Percentiles rank a stretch among this genome's conserved stretches.
Conservation (phyloP, 2,797 vertebrate species). For the Poeciliopsis infans region DNA sequence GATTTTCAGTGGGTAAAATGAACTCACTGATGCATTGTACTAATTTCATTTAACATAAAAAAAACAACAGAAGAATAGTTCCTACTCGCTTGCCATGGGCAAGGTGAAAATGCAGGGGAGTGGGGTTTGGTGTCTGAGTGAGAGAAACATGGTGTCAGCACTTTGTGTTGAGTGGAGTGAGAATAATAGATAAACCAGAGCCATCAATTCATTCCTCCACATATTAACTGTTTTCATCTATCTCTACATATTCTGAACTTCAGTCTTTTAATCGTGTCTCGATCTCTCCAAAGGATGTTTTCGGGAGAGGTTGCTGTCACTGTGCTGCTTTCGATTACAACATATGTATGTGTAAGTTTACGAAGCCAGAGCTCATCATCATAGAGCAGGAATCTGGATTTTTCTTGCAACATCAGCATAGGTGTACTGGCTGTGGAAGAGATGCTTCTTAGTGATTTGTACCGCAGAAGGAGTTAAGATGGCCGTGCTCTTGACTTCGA, state of each 20-base stretch:
- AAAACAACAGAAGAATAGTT: conserved; percentile 53
- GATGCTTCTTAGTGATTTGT: conserved; percentile 76
- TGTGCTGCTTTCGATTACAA: not conserved
- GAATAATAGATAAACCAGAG: conserved; percentile 67
- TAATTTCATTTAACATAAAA: conserved; percentile 78
- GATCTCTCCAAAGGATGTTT: conserved; percentile 15
- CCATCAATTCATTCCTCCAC: conserved; percentile 67
- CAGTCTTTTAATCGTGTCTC: conserved; percentile 21
- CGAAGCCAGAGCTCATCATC: conserved; percentile 31
- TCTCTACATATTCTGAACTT: conserved; percentile 33
- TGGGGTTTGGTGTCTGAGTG: conserved; percentile 13
- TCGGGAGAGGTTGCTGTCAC: not conserved
- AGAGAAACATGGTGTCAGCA: conserved; percentile 68
- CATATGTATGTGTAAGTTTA: conserved; percentile 38
- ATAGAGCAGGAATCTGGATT: conserved; percentile 35
- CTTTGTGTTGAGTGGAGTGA: conserved; percentile 68
- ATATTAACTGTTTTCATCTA: conserved; percentile 53
- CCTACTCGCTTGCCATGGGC: conserved; percentile 55
- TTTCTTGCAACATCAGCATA: conserved; percentile 70
- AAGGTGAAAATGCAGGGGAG: conserved; percentile 19
- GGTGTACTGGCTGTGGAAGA: conserved; percentile 51
- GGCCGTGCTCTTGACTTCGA: conserved; percentile 73
- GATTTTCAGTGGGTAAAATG: conserved; percentile 66
- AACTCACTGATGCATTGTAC: conserved; percentile 73
- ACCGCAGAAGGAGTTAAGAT: conserved; percentile 75